phyloP scores from a whole-genome alignment of 1,140 invertebrate species.

The Monomorium pharaonis region DNA sequence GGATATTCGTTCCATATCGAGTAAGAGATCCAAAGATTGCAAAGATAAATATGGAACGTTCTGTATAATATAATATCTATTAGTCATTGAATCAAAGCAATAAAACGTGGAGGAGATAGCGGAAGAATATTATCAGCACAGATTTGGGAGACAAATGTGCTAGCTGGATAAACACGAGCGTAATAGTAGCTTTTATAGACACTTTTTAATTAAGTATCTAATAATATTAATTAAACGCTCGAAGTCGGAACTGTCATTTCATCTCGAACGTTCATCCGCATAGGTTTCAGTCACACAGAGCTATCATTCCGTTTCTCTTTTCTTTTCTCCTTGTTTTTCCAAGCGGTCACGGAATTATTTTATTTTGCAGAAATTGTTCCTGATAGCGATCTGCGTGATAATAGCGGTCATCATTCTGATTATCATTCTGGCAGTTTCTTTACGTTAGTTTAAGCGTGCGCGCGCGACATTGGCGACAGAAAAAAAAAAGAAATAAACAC shows the following conservation, averaged over 20 bases:
- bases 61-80: neutral
- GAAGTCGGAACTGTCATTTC: constrained; percentile 14
- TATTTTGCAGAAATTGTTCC: constrained; percentile 93
- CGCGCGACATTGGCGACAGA: neutral
- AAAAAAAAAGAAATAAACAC: neutral
- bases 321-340: neutral
- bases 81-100: neutral
- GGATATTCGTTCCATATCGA: neutral
- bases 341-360: constrained; percentile 82
- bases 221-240: neutral
- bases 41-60: neutral
- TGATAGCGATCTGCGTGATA: constrained; percentile 92
- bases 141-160: neutral
- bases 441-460: constrained; percentile 68
- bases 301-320: neutral
- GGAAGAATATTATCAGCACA: neutral
- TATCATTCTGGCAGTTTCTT: constrained; percentile 87
- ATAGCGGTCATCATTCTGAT: constrained; percentile 91
- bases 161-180: neutral
- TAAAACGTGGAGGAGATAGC: neutral
- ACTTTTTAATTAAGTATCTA: neutral
- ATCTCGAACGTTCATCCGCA: neutral
- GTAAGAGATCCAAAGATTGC: neutral
- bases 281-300: neutral
- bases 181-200: neutral